Evolutionary conservation across 2,113 vertebrate genomes (phyloP).

Genomic region (Recurvirostra avosetta): DNA sequence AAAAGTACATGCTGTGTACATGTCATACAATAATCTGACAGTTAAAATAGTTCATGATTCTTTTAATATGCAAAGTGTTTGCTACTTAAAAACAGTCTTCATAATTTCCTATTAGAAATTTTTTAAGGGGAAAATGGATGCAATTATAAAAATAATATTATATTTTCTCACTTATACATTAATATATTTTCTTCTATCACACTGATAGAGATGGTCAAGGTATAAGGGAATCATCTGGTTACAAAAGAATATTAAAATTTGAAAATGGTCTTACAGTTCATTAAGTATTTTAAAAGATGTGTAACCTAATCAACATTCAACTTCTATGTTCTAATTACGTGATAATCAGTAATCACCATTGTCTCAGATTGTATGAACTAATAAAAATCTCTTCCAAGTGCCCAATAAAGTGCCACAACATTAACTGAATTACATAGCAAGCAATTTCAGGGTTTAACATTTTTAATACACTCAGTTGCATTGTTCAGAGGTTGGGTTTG

Average conservation of each 20-base stretch:
- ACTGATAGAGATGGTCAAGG: neutral
- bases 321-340: neutral
- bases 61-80: neutral
- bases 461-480: neutral
- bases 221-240: neutral
- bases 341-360: constrained; percentile 28
- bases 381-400: constrained; percentile 8
- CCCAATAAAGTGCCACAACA: neutral
- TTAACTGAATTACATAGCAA: neutral
- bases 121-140: neutral
- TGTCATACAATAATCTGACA: neutral
- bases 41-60: neutral
- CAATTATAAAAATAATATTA: neutral
- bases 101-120: neutral
- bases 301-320: neutral
- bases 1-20: neutral
- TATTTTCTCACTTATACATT: neutral
- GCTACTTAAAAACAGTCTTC: neutral
- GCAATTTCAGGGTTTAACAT: neutral
- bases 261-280: neutral
- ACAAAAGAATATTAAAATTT: neutral
- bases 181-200: neutral
- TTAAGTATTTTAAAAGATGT: constrained; percentile 1
- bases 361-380: neutral
- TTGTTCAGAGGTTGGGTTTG: neutral